These are phyloP conservation scores for Melanocharis versteri DNA, from an alignment of 2,113 vertebrate species.

Conservation along the genomic window DNA sequence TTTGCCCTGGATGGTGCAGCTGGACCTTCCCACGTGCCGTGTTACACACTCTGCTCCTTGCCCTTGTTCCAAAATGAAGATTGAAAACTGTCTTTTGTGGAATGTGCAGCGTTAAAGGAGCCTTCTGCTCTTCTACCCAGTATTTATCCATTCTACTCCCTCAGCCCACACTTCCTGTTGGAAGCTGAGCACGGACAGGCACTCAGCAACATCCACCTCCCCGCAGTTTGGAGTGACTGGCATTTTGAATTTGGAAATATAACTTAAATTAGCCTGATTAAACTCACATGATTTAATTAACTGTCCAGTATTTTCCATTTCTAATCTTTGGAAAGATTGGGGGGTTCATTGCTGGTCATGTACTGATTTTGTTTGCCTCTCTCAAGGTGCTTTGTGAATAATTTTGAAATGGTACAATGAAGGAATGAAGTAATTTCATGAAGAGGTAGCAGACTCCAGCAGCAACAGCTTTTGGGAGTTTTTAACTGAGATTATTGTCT, in stretches of 20 bases:
- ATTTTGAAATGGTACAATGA: neutral
- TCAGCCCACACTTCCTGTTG: neutral
- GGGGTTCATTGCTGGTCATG: neutral
- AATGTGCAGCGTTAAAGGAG: neutral
- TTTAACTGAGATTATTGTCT: neutral
- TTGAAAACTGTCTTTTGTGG: neutral
- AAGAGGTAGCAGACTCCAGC: neutral
- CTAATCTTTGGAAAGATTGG: neutral
- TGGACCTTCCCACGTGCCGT: accelerated
- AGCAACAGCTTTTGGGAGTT: neutral
- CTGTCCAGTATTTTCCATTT: neutral
- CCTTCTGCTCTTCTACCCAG: neutral
- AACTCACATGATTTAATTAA: neutral
- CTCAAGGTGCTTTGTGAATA: neutral
- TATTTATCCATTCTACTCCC: neutral
- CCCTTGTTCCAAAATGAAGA: neutral
- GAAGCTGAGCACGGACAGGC: neutral
- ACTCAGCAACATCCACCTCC: neutral
- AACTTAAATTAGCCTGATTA: neutral
- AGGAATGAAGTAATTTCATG: neutral
- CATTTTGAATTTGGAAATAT: neutral
- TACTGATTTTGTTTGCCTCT: neutral
- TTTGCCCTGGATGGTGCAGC: neutral
- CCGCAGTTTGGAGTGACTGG: neutral
- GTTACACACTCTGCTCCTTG: neutral